Conservation (phyloP, 2,797 vertebrate genomes). For the Microcaecilia unicolor region DNA sequence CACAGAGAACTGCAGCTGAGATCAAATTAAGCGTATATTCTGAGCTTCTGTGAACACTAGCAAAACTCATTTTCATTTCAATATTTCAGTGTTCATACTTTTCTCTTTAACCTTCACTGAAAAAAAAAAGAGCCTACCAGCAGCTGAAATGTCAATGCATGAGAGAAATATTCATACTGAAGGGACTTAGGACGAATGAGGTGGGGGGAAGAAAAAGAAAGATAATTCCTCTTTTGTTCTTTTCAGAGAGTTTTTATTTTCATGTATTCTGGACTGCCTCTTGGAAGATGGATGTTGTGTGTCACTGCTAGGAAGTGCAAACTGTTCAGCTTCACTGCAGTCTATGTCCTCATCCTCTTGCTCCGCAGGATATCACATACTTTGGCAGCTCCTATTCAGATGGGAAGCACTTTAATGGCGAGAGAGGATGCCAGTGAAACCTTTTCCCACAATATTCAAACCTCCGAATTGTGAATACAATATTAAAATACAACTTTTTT, state of each 20-base stretch:
- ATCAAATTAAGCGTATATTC: conserved; percentile 8
- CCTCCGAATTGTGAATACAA: conserved; percentile 28
- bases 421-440: conserved; percentile 70
- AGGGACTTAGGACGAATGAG: conserved; percentile 28
- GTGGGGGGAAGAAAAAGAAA: conserved; percentile 6
- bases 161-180: conserved; percentile 24
- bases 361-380: conserved; percentile 78
- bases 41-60: neutral
- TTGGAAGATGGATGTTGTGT: conserved; percentile 83
- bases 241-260: conserved; percentile 45
- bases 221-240: conserved; percentile 72
- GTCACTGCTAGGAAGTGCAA: conserved; percentile 84
- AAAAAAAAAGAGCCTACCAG: conserved; percentile 1
- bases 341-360: conserved; percentile 70
- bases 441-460: conserved; percentile 59
- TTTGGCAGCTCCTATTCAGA: conserved; percentile 76
- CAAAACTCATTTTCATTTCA: neutral
- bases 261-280: conserved; percentile 46
- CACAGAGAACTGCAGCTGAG: neutral
- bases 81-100: conserved; percentile 1
- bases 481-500: conserved; percentile 20
- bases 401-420: conserved; percentile 76
- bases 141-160: conserved; percentile 16
- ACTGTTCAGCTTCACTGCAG: conserved; percentile 79
- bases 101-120: conserved; percentile 5